Evolutionary conservation across 2,797 vertebrate species (phyloP), one percentile per base, ranked within the genome.

Genomic region (Anisognathus igniventris): DNA sequence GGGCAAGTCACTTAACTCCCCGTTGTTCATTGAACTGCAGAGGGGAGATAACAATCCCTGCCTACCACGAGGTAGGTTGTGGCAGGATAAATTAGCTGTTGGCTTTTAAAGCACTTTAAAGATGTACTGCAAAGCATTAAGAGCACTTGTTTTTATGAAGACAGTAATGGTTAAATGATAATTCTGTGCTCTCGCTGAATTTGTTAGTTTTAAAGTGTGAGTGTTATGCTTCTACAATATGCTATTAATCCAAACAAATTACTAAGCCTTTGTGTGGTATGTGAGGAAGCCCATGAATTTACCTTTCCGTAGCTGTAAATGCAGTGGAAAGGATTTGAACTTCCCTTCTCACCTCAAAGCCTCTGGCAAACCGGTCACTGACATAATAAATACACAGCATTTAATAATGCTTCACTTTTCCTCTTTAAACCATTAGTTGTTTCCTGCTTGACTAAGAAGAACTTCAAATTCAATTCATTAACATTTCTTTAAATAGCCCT

Each of bases 281-380:
- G 79, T 88, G 88, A 81, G 77, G 74, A 93, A 89, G 92, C 95
- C 91, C 83, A 60, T 91, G 96, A 95, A 96, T 96, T 91, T 93
- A 95, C 86, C 74, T 97, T 95, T 94, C 94, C 54, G 56, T 81
- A 91, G 95, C 86, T 96, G 48, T 84, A 94, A 97, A 96, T 94
- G 94, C 78, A 93, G 93, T 95, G 90, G 95, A 96, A 92, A 93
- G 91, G 90, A 93, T 81, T 91, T 97, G 95, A 94, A 94, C 95
- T 62, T 37, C 62, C 89, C 95, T 98, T 97, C 95, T 97, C 97
- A 97, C 97, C 96, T 97, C 86, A 77, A 91, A 95, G 97, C 96
- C 97, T 97, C 95, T 96, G 97, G 97, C 97, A 97, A 96, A 96
- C 93, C 96, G 97, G 97, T 97, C 98, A 98, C 97, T 95, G 97